Base-by-base conservation (phyloP, 2,113 vertebrate species). In the Archilochus colubris region DNA sequence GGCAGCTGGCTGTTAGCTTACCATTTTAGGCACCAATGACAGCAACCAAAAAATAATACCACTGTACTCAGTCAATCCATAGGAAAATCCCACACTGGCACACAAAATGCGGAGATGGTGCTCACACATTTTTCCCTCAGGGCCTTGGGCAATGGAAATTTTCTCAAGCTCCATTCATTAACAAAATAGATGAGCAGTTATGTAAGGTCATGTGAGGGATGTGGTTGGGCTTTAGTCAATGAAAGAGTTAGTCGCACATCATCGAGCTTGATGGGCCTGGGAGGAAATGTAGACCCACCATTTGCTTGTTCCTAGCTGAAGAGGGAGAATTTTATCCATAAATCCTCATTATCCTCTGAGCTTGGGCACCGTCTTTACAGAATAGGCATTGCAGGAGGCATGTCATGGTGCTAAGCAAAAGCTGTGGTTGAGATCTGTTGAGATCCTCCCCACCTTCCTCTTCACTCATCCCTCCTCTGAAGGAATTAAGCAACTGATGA, bases 161-260 rank as follows among this genome's bases (percentile, higher is more conserved):
- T 96, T 97, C 95, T 96, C 94, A 70, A 68, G 95, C 92, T 94
- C 92, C 94, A 76, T 86, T 97, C 85, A 93, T 96, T 92, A 94
- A 95, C 11, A 3, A 86, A 95, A 87, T 73, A 93, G 91, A 96
- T 89, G 77, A 88, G 82, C 80, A 70, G 89, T 94, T 93, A 78
- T 81, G 82, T 84, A 92, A 96, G 92, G 84, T 64, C 94, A 83
- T 3, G 2, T 83, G 94, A 94, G 84, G 44, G 38, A 43, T 48
- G 68, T 30, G 46, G 55, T 68, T 87, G 76, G 91, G 76, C 63
- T 95, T 94, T 48, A 31, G 48, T 91, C 87, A 82, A 67, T 72
- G 87, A 79, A 94, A 92, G 54, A 48, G 62, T 94, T 92, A 85
- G 95, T 97, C 86, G 94, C 84, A 81, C 85, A 44, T 89, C 91